These are phyloP conservation scores for Burhinus bistriatus DNA, from an alignment of 2,113 vertebrate genomes.

Conservation along the genomic window DNA sequence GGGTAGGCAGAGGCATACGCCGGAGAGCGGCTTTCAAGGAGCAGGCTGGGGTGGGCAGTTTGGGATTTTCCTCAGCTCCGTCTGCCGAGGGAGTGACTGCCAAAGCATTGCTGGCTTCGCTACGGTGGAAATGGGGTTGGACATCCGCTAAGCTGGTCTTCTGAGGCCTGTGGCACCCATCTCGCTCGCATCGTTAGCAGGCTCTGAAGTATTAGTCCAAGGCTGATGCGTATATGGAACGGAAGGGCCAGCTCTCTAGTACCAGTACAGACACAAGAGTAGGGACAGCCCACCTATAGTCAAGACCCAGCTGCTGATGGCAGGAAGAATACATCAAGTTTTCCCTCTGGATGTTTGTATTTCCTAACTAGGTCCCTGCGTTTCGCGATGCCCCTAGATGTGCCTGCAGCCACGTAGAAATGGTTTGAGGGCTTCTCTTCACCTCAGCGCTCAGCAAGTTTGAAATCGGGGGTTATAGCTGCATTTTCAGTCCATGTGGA, in stretches of 20 bases:
- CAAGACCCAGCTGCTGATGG: not conserved
- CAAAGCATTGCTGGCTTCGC: not conserved
- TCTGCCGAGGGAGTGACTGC: not conserved
- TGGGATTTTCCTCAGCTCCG: not conserved
- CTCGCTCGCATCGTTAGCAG: fast-evolving
- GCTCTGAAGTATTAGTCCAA: not conserved
- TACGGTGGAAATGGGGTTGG: not conserved
- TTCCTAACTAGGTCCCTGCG: not conserved
- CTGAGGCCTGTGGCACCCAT: fast-evolving
- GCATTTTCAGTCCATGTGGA: not conserved
- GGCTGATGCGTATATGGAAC: fast-evolving
- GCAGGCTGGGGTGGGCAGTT: not conserved
- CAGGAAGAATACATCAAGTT: not conserved
- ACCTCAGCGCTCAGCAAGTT: not conserved
- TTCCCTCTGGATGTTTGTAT: not conserved
- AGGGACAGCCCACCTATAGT: not conserved
- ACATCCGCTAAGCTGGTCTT: not conserved
- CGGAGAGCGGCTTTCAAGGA: not conserved
- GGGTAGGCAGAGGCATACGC: not conserved
- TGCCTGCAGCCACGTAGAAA: not conserved
- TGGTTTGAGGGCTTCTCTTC: not conserved
- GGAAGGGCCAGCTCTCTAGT: no score
- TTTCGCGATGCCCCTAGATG: not conserved
- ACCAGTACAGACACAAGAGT: no score
- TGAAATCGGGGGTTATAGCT: not conserved